Conservation (phyloP, 2,888 invertebrate genomes). For the Ommatoiulus sabulosus region DNA sequence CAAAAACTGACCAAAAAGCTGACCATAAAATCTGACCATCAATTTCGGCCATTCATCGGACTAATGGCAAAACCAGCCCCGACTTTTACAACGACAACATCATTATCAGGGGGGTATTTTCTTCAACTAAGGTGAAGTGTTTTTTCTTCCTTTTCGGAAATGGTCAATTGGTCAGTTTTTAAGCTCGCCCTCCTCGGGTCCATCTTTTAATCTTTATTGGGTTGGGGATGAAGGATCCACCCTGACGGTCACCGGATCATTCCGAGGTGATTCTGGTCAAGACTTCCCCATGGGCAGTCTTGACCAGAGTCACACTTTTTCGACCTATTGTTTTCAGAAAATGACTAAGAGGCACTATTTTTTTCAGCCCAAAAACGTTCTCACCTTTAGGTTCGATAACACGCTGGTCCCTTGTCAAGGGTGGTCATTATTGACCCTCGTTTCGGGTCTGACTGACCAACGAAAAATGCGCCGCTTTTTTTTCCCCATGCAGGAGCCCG, state of each 20-base stretch:
- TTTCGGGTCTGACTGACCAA: not conserved
- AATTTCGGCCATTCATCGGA: too few species aligned
- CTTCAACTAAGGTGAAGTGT: not conserved
- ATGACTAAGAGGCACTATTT: not conserved
- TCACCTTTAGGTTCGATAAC: constrained; percentile 18
- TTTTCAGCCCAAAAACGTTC: not conserved
- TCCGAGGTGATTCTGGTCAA: not conserved
- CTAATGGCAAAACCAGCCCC: not conserved
- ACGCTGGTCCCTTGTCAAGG: not conserved
- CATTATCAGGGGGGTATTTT: not conserved
- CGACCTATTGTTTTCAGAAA: not conserved
- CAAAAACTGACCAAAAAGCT: too few species aligned
- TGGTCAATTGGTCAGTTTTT: not conserved
- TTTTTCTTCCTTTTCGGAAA: not conserved
- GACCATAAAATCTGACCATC: too few species aligned
- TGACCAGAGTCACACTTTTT: constrained; percentile 10
- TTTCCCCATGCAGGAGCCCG: not conserved
- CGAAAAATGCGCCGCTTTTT: not conserved
- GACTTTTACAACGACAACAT: not conserved
- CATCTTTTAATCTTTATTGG: constrained; percentile 39
- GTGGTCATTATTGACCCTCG: constrained; percentile 38
- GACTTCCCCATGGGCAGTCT: not conserved
- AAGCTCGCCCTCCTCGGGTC: not conserved
- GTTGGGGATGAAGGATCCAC: not conserved
- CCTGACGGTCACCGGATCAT: not conserved